phyloP scores from a whole-genome alignment of 2,113 vertebrate species.

The Podarcis raffonei region DNA sequence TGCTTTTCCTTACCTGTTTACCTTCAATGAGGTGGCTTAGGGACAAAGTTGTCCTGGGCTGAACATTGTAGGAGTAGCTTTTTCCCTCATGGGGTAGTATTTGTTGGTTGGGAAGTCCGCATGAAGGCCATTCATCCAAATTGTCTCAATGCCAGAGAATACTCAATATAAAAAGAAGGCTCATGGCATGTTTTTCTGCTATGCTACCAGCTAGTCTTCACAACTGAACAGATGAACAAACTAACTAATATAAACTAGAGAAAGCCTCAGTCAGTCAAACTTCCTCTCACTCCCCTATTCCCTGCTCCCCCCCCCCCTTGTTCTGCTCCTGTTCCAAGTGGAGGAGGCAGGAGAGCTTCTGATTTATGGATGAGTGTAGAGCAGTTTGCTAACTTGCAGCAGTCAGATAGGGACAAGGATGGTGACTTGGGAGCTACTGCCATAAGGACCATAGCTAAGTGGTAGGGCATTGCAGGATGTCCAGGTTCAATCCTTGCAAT shows the following conservation, averaged over 20 bases:
- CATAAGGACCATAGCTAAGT: neutral
- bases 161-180: neutral
- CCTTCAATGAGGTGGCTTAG: too few species aligned
- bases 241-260: neutral
- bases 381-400: neutral
- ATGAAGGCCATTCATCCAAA: neutral
- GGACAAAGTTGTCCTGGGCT: too few species aligned
- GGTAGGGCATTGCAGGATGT: too few species aligned
- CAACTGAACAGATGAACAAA: neutral
- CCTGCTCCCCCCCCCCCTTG: neutral
- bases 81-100: too few species aligned
- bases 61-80: too few species aligned
- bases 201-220: neutral
- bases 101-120: neutral
- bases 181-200: neutral
- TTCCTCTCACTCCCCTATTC: neutral
- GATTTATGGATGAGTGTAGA: neutral
- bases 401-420: neutral
- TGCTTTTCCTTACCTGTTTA: too few species aligned
- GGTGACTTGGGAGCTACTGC: neutral
- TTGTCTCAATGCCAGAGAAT: neutral
- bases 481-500: too few species aligned
- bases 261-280: neutral
- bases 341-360: neutral
- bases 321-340: neutral